A percentile compares a stretch with the other conserved stretches of the same genome.
These are phyloP conservation scores for Sweltsa coloradensis DNA, from an alignment of 1,140 invertebrate genomes.

Conservation along the genomic window DNA sequence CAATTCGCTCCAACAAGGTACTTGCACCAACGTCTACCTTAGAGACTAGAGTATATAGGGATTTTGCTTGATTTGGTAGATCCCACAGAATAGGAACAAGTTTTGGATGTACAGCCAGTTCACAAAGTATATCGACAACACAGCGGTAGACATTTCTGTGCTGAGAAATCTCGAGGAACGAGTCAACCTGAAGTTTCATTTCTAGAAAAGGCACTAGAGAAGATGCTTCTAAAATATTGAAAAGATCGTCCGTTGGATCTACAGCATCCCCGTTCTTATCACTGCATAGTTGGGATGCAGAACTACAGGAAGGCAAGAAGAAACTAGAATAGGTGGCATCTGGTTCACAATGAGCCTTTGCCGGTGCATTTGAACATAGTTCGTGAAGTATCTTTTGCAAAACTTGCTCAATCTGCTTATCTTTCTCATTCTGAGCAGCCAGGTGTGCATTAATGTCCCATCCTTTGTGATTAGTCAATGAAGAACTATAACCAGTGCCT, in stretches of 20 bases:
- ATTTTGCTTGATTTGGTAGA: slow-evolving; percentile 11
- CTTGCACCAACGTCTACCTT: slow-evolving; percentile 9
- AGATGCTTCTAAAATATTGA: slow-evolving; percentile 24
- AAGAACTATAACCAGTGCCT: slow-evolving; percentile 25
- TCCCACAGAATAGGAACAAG: slow-evolving; percentile 11
- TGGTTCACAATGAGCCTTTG: background rate
- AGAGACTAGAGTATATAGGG: slow-evolving; percentile 7
- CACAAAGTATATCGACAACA: slow-evolving; percentile 15
- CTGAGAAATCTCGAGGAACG: slow-evolving; percentile 25
- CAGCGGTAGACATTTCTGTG: slow-evolving; percentile 20
- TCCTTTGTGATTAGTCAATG: slow-evolving; percentile 19
- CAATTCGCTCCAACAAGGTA: slow-evolving; percentile 3
- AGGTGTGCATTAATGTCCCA: slow-evolving; percentile 27
- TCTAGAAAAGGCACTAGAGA: slow-evolving; percentile 26
- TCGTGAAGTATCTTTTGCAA: slow-evolving; percentile 9
- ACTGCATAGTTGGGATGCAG: background rate
- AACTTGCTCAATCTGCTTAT: slow-evolving; percentile 23
- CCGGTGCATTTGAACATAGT: background rate
- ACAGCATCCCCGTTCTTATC: slow-evolving; percentile 2
- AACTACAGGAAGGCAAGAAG: slow-evolving; percentile 7
- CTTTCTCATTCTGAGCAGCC: slow-evolving; percentile 27
- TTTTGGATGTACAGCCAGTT: slow-evolving; percentile 8
- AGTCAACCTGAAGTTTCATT: slow-evolving; percentile 16
- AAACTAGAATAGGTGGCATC: slow-evolving; percentile 7
- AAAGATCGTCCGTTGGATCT: slow-evolving; percentile 24